A percentile compares a stretch with the other conserved stretches of the same genome.
Evolutionary conservation across 2,797 vertebrate species (phyloP).

Genomic region (Zalophus californianus): DNA sequence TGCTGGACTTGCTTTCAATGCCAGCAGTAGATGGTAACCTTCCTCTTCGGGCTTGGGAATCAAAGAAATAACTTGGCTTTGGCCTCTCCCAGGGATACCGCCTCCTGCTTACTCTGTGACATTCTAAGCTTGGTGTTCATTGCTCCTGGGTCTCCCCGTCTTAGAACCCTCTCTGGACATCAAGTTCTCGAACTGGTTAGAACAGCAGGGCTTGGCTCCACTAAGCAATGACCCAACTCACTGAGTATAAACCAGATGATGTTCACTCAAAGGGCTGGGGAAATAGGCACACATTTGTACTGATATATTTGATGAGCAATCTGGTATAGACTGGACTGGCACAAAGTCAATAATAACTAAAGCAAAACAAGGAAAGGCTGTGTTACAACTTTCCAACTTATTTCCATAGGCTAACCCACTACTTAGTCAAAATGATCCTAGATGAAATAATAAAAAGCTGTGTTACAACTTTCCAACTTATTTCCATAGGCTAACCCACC

Average conservation of each 20-base stretch:
- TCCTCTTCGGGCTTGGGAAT: neutral
- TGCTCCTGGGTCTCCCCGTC: neutral
- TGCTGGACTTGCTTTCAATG: neutral
- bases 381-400: neutral
- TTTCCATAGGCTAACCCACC: neutral
- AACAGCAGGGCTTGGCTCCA: neutral
- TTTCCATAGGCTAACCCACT: neutral
- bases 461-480: neutral
- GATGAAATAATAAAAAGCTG: neutral
- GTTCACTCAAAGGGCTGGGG: neutral
- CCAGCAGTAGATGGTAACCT: neutral
- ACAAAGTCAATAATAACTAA: neutral
- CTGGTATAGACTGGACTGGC: neutral
- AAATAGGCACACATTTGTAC: neutral
- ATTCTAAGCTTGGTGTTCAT: neutral
- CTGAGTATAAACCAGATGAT: neutral
- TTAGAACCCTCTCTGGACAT: neutral
- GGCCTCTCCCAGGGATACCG: neutral
- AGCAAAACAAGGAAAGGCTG: neutral
- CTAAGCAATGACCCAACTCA: neutral
- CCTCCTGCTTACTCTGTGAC: neutral
- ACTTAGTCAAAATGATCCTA: neutral
- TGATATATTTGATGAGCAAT: neutral
- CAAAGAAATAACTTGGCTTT: neutral
- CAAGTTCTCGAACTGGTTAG: neutral